Conservation (phyloP, 30 jellyfish, hydroid and myxozoan genomes). For the Rhopilema esculentum region DNA sequence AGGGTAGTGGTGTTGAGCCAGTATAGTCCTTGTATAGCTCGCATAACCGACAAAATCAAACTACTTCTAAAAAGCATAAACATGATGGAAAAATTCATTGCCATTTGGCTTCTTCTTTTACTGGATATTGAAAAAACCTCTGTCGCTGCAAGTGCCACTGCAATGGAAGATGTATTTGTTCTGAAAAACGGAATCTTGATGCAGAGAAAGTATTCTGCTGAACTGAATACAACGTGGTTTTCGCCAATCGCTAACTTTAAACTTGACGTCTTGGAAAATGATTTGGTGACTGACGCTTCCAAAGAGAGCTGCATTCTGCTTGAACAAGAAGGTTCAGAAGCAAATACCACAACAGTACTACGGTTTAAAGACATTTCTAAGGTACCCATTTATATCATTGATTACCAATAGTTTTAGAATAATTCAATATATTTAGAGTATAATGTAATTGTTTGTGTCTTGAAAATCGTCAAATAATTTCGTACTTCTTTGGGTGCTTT, state of each 20-base stretch:
- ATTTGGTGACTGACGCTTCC: neutral
- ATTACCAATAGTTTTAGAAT: neutral
- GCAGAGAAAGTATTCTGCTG: slow-evolving; percentile 10
- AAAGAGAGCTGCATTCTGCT: slow-evolving; percentile 39
- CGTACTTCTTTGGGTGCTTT: too few relatives aligned
- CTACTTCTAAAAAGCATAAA: too few relatives aligned
- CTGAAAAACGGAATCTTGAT: slow-evolving; percentile 29
- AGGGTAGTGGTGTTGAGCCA: neutral
- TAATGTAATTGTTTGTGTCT: neutral
- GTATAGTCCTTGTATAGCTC: neutral
- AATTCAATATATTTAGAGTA: neutral
- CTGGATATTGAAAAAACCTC: neutral
- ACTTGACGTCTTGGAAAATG: slow-evolving; percentile 56
- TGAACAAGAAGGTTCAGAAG: slow-evolving; percentile 5
- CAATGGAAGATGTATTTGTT: slow-evolving; percentile 24
- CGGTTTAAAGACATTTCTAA: slow-evolving; percentile 37
- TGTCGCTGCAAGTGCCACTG: neutral
- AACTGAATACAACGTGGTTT: slow-evolving; percentile 37
- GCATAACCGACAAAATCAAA: neutral
- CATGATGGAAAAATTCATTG: neutral
- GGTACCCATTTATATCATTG: slow-evolving; percentile 12
- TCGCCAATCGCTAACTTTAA: neutral
- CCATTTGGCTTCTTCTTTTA: neutral
- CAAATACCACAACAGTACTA: neutral
- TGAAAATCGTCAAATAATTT: neutral